These are phyloP conservation scores for Drosophila bunnanda DNA, from an alignment of 2,888 invertebrate genomes.

Conservation along the genomic window DNA sequence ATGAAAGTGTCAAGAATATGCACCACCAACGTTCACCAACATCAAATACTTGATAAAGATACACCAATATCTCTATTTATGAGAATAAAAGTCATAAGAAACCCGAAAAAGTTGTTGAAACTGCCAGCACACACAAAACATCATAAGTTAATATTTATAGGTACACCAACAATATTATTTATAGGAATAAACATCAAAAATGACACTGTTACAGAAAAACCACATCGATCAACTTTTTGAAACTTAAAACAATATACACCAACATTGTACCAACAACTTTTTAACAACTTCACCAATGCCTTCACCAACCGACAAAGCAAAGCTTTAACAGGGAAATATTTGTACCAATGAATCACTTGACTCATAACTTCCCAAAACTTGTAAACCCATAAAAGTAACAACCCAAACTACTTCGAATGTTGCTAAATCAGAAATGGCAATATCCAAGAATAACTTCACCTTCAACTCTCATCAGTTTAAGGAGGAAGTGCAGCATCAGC, in stretches of 20 bases:
- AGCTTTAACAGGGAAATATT: not conserved
- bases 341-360: not conserved
- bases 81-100: not conserved
- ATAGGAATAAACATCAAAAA: not conserved
- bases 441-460: conserved; percentile 1
- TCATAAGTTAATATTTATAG: not conserved
- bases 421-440: conserved; percentile 4
- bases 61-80: not conserved
- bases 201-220: not conserved
- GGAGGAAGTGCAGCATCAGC: conserved; percentile 5
- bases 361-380: not conserved
- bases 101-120: not conserved
- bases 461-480: not conserved
- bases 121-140: not conserved
- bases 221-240: not conserved
- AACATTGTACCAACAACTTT: not conserved
- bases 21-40: not conserved
- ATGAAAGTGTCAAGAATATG: no score
- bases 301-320: not conserved
- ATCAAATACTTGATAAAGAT: not conserved
- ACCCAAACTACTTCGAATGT: not conserved
- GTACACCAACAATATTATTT: not conserved
- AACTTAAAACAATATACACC: not conserved
- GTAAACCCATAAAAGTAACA: not conserved
- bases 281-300: not conserved